Conservation (phyloP, 1,140 invertebrate genomes). For the Cydia amplana region DNA sequence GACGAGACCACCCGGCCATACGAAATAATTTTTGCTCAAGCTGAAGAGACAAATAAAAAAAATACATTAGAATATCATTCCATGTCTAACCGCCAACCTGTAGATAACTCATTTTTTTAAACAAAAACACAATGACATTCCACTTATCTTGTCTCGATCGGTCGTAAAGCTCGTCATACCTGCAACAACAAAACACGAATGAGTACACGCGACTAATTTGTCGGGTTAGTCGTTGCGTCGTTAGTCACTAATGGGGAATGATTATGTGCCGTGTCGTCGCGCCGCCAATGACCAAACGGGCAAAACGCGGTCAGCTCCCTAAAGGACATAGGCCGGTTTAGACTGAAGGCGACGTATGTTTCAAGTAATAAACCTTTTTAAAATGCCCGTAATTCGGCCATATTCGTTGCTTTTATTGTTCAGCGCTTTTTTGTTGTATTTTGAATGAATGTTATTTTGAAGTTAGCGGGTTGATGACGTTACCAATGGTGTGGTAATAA, state of each 20-base stretch:
- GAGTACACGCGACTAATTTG: slow-evolving; percentile 24
- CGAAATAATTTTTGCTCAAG: too few species aligned
- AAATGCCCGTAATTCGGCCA: slow-evolving; percentile 15
- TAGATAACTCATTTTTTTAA: too few species aligned
- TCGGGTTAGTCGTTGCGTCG: slow-evolving; percentile 9
- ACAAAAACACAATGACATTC: not conserved
- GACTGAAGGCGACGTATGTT: not conserved
- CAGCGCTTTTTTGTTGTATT: not conserved
- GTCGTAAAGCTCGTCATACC: slow-evolving; percentile 6
- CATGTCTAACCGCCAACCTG: too few species aligned
- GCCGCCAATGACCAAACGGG: not conserved
- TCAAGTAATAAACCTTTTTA: slow-evolving; percentile 24
- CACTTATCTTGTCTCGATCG: slow-evolving; percentile 10
- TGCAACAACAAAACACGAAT: slow-evolving; percentile 24
- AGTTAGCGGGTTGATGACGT: not conserved
- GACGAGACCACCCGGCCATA: too few species aligned
- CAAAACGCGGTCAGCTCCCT: not conserved
- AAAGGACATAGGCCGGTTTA: not conserved
- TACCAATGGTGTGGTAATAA: not conserved
- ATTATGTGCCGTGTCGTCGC: slow-evolving; percentile 11
- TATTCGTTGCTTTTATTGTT: slow-evolving; percentile 30
- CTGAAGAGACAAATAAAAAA: too few species aligned
- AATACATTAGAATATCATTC: too few species aligned
- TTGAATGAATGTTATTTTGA: not conserved
- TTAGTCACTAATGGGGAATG: slow-evolving; percentile 26